Evolutionary conservation across 1,140 invertebrate species (phyloP).

Genomic region (Bombus pascuorum): DNA sequence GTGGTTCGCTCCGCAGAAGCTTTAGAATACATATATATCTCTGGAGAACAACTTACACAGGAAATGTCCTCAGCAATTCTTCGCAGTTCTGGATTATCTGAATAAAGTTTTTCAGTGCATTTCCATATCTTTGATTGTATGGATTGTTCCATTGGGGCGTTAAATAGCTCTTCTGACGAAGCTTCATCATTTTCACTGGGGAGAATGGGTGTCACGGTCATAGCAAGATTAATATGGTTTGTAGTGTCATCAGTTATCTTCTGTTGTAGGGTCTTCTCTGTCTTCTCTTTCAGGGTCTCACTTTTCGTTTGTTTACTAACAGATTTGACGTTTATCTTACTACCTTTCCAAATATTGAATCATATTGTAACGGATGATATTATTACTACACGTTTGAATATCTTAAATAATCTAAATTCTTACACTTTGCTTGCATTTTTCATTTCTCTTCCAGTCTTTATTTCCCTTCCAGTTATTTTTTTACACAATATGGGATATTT

Average conservation of each 20-base stretch:
- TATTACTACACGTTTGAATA: too few relatives aligned
- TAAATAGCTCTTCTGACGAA: background rate
- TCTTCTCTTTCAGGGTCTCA: background rate
- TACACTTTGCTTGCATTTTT: background rate
- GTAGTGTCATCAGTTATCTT: background rate
- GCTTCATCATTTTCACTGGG: slow-evolving; percentile 32
- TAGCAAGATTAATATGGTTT: slow-evolving; percentile 57
- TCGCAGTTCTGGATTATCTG: slow-evolving; percentile 80
- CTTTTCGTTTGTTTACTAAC: background rate
- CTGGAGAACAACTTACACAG: slow-evolving; percentile 67
- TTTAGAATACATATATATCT: too few relatives aligned
- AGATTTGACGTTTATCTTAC: background rate
- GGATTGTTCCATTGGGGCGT: background rate
- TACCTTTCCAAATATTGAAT: background rate
- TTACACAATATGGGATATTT: slow-evolving; percentile 92
- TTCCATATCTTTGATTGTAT: background rate
- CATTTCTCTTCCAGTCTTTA: background rate
- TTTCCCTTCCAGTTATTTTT: slow-evolving; percentile 72
- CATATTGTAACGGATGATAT: background rate
- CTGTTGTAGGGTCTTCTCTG: background rate
- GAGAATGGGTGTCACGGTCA: slow-evolving; percentile 67
- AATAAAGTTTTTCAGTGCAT: slow-evolving; percentile 74
- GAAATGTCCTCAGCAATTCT: slow-evolving; percentile 84
- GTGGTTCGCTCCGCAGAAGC: too few relatives aligned
- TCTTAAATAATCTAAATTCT: background rate